Evolutionary conservation across 2,888 invertebrate genomes (phyloP), one percentile per base, ranked within the genome.

Genomic region (Drosophila atripex): DNA sequence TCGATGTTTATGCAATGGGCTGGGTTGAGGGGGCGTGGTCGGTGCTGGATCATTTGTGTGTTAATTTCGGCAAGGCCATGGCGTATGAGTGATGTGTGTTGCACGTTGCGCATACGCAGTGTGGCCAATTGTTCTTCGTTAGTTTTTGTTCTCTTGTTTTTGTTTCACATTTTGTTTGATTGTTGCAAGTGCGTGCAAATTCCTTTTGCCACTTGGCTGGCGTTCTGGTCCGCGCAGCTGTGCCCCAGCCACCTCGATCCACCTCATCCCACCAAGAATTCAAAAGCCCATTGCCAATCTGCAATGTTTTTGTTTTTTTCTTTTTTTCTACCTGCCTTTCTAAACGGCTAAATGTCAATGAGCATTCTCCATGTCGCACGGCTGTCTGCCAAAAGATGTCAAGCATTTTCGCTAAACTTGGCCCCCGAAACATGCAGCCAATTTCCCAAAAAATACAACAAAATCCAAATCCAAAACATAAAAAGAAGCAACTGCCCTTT

Each of bases 341-440:
- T 78, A 78, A 80, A 83, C 51, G 25, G 35, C 54, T 74, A 84
- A 82, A 84, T 84, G 86, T 84, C 83, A 84, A 60, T 80, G 71
- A 66, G 69, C 75, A 74, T 72, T 73, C 76, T 76, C 60, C 54
- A 54, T 46, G 66, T 64, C 43, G 43, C 43, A 21, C 18, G 45
- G 32, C 55, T 35, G 45, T 30, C 45, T 69, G 68, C 41, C 57
- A 41, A 69, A 68, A 69, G 56, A 49, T 58, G 66, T 70, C 51
- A 69, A 53, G 57, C 65, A 50, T 64, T 66, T 64, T 47, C 53
- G 53, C 65, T 66, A 64, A 63, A 66, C 66, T 66, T 66, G 65
- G 65, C 65, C 65, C 52, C 54, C 38, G 64, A 35, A 51, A 32
- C 51, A 53, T 41, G 46, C 53, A 43, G 30, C 30, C 32, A 43